phyloP scores from a whole-genome alignment of 1,140 invertebrate species.

The Eupristina koningsbergeri region DNA sequence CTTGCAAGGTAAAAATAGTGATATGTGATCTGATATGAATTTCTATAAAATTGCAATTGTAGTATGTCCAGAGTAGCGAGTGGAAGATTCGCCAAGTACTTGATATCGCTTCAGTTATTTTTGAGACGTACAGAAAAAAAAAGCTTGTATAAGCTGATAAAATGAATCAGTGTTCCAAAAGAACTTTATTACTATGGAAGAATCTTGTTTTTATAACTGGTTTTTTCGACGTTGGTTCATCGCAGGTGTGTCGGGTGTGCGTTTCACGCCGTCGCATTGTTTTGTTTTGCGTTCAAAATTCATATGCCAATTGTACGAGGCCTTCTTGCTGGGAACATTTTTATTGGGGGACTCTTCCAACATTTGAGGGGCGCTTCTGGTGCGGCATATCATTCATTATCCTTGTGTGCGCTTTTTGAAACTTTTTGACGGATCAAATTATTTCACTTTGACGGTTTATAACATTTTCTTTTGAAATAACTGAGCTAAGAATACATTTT shows the following conservation, averaged over 20 bases:
- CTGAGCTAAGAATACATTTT: not conserved
- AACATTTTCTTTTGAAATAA: conserved; percentile 22
- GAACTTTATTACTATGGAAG: conserved; percentile 29
- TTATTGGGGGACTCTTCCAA: conserved; percentile 17
- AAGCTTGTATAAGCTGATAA: conserved; percentile 62
- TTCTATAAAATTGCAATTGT: not conserved
- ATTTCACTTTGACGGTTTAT: not conserved
- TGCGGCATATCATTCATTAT: conserved; percentile 42
- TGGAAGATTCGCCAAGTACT: not conserved
- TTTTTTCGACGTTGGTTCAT: conserved; percentile 38
- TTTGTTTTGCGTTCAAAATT: conserved; percentile 2
- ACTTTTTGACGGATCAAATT: conserved; percentile 39
- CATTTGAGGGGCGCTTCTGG: conserved; percentile 42
- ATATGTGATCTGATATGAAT: conserved; percentile 2
- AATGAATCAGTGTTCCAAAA: not conserved
- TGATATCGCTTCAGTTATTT: conserved; percentile 38
- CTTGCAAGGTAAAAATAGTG: conserved; percentile 13
- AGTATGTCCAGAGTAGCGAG: not conserved
- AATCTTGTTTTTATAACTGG: no score
- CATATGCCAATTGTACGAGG: conserved; percentile 2
- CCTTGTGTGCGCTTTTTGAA: conserved; percentile 9
- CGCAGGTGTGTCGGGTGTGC: conserved; percentile 31
- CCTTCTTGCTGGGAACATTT: conserved; percentile 15
- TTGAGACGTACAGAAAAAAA: conserved; percentile 60
- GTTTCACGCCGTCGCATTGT: conserved; percentile 18